These are phyloP conservation scores for Eledone cirrhosa DNA, from an alignment of 2,888 invertebrate genomes.

Conservation along the genomic window DNA sequence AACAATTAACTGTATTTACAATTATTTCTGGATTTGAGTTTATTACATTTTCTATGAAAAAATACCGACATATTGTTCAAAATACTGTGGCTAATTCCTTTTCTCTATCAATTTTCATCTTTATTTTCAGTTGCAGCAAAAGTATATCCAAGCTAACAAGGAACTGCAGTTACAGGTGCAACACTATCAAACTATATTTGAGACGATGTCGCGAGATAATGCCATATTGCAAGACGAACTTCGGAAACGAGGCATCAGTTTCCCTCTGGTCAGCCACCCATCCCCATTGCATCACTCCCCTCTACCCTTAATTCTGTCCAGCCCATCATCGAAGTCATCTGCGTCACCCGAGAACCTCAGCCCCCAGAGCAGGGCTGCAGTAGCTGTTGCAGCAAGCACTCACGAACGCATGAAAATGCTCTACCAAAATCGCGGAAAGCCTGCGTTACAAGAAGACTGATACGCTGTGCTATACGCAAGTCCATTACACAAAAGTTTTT, in stretches of 20 bases:
- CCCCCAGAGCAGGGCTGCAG: not conserved
- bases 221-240: slow-evolving; percentile 17
- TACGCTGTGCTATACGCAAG: not conserved
- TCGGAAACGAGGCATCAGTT: slow-evolving; percentile 19
- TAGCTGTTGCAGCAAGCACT: not conserved
- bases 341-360: slow-evolving; percentile 14
- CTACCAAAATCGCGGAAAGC: slow-evolving; percentile 4
- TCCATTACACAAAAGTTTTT: not conserved
- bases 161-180: slow-evolving; percentile 23
- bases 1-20: no score
- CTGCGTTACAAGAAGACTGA: slow-evolving; percentile 9
- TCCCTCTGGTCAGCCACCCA: not conserved
- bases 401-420: slow-evolving; percentile 15
- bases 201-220: slow-evolving; percentile 10
- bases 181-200: slow-evolving; percentile 12
- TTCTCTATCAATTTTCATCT: not conserved
- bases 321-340: slow-evolving; percentile 26
- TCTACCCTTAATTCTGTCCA: not conserved
- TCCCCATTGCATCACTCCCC: slow-evolving; percentile 15
- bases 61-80: no score
- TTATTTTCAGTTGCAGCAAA: slow-evolving; percentile 16
- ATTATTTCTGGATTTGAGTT: no score
- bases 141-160: slow-evolving; percentile 22
- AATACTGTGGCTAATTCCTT: no score
- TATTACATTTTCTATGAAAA: no score